Percentiles rank a stretch among this genome's conserved stretches.
These are phyloP conservation scores for Sebastes paucispinis DNA, from an alignment of 2,797 vertebrate genomes.

Conservation along the genomic window DNA sequence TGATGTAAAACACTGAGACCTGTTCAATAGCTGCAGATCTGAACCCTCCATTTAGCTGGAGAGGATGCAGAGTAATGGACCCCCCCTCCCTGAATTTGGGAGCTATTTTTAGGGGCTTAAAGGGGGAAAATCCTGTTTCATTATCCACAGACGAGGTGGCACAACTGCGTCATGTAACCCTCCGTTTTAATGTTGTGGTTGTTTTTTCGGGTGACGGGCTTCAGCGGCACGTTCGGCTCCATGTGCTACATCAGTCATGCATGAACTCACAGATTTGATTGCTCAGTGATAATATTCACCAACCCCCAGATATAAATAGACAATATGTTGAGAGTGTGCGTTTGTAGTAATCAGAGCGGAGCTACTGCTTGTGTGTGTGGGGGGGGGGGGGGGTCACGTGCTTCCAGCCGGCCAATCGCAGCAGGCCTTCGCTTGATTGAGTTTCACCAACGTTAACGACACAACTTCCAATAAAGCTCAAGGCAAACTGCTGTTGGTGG, in stretches of 20 bases:
- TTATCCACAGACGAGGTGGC: constrained; percentile 56
- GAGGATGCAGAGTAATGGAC: neutral
- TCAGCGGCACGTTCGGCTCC: constrained; percentile 55
- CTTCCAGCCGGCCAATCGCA: constrained; percentile 25
- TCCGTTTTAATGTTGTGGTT: neutral
- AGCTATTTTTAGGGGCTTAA: constrained; percentile 55
- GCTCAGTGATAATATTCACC: constrained; percentile 67
- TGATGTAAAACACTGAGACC: neutral
- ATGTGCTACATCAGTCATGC: constrained; percentile 65
- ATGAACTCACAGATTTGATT: constrained; percentile 77
- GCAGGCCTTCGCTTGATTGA: constrained; percentile 11
- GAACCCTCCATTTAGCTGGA: neutral
- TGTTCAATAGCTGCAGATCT: neutral
- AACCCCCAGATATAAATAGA: constrained; percentile 57
- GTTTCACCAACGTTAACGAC: constrained; percentile 27
- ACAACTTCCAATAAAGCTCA: neutral
- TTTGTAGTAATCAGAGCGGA: constrained; percentile 47
- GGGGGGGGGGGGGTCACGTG: constrained; percentile 21
- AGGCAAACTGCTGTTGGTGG: constrained; percentile 9
- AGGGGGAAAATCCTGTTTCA: constrained; percentile 58
- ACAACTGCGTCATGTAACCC: constrained; percentile 52
- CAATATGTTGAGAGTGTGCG: constrained; percentile 24
- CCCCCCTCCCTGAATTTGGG: neutral
- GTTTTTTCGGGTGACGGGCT: constrained; percentile 24
- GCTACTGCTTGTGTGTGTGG: constrained; percentile 36